Conservation (phyloP, 23 tunicate genomes). For the Trididemnum nubilum region DNA sequence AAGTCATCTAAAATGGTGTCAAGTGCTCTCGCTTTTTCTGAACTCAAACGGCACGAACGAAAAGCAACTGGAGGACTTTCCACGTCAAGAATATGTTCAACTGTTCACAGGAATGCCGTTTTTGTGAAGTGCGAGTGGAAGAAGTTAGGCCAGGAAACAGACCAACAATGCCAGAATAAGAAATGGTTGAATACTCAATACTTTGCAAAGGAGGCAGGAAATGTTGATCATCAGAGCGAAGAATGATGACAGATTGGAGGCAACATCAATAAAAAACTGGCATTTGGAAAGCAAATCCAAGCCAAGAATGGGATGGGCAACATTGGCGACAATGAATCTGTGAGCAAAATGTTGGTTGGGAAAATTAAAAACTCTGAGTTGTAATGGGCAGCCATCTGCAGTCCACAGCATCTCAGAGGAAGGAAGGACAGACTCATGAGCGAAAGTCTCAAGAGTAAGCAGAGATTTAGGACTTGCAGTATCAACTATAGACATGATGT, state of each 20-base stretch:
- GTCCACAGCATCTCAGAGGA: neutral
- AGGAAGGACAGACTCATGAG: neutral
- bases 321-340: neutral
- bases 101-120: neutral
- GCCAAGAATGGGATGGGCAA: neutral
- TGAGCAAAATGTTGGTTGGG: neutral
- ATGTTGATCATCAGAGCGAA: neutral
- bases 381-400: constrained; percentile 9
- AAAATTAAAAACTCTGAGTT: neutral
- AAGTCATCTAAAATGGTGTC: neutral
- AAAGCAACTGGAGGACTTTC: neutral
- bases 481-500: constrained; percentile 9
- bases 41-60: neutral
- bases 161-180: neutral
- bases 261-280: neutral
- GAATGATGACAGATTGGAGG: neutral
- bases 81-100: neutral
- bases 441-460: neutral
- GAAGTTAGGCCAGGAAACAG: neutral
- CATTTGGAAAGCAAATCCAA: neutral
- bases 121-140: neutral
- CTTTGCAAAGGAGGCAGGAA: neutral
- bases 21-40: neutral
- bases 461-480: constrained; percentile 18
- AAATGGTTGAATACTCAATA: neutral